These are phyloP conservation scores for Proteles cristata DNA, from an alignment of 2,113 vertebrate species.

Conservation along the genomic window DNA sequence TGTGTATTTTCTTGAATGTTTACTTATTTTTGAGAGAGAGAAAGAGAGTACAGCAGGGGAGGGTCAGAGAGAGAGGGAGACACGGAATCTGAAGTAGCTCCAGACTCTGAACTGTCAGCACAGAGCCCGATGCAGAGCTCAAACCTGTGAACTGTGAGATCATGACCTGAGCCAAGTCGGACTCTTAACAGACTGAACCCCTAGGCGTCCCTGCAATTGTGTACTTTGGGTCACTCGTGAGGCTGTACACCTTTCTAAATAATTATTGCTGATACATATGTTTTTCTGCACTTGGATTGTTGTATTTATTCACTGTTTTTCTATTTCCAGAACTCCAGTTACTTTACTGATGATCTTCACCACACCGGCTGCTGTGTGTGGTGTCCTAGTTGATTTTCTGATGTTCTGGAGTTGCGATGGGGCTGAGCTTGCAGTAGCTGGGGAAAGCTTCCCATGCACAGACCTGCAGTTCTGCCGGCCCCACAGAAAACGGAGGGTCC, in stretches of 20 bases:
- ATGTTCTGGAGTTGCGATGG: not conserved
- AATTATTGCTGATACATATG: rapidly evolving
- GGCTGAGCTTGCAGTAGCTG: rapidly evolving
- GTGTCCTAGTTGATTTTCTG: rapidly evolving
- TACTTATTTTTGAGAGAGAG: too few species aligned
- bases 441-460: rapidly evolving
- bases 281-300: not conserved
- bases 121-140: too few species aligned
- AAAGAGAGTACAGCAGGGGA: too few species aligned
- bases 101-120: too few species aligned
- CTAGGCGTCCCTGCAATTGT: not conserved
- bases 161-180: too few species aligned
- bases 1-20: too few species aligned
- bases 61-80: too few species aligned
- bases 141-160: too few species aligned
- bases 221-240: not conserved
- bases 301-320: rapidly evolving
- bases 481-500: rapidly evolving
- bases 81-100: too few species aligned
- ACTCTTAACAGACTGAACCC: too few species aligned
- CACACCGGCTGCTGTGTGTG: rapidly evolving
- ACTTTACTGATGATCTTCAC: rapidly evolving
- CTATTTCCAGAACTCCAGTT: rapidly evolving
- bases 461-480: rapidly evolving
- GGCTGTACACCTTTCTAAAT: too few species aligned